Evolutionary conservation across 2,113 vertebrate species (phyloP).

Genomic region (Microcebus jonahi): DNA sequence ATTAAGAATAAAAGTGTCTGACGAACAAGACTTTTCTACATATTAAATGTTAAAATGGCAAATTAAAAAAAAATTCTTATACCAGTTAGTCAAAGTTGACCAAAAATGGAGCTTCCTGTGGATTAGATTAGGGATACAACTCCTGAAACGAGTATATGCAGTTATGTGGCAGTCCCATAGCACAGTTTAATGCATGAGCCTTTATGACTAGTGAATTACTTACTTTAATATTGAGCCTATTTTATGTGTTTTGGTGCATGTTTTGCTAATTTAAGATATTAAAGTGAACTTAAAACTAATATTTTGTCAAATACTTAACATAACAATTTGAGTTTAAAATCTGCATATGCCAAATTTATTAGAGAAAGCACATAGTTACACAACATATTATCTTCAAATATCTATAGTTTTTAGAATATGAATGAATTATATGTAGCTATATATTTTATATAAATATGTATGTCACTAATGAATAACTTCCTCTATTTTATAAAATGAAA

Average conservation of each 20-base stretch:
- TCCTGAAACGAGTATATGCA: background rate
- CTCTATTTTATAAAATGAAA: background rate
- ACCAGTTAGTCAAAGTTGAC: background rate
- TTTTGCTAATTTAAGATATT: background rate
- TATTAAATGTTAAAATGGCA: background rate
- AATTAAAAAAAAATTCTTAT: background rate
- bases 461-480: background rate
- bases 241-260: background rate
- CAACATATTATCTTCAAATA: background rate
- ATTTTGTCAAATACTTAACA: background rate
- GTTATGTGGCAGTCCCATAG: background rate
- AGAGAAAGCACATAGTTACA: background rate
- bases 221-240: background rate
- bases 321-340: background rate
- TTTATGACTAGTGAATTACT: background rate
- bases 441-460: background rate
- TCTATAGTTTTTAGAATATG: background rate
- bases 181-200: background rate
- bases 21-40: background rate
- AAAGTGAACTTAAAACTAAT: background rate
- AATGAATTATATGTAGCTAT: background rate
- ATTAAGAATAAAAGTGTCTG: constrained; percentile 55
- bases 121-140: background rate
- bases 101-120: background rate
- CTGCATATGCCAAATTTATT: background rate